Evolutionary conservation across 2,888 invertebrate genomes (phyloP), one percentile per base, ranked within the genome.

Genomic region (Galerucella calmariensis): DNA sequence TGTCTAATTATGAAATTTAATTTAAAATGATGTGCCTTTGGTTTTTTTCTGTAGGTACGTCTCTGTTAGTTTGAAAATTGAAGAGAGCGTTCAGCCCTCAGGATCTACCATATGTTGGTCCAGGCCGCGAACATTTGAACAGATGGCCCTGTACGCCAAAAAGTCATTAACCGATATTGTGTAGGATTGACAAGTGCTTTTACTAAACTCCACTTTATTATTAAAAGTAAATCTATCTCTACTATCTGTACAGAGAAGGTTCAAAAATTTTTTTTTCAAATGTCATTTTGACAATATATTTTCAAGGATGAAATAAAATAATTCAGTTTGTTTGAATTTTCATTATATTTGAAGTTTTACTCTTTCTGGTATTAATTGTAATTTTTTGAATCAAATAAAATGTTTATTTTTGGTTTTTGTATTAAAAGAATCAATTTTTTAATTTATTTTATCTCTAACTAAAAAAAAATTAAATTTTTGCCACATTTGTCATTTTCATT

Each of bases 91-190:
- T 35, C 46, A 51, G 65, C 72, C 76, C 76, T 63, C 72, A 48
- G 68, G 58, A 59, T 67, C 69, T 75, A 86, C 88, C 87, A 88
- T 88, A 88, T 88, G 87, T 87, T 87, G 85, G 83, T 82, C 82
- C 82, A 78, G 85, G 86, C 86, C 86, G 86, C 86, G 84, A 85
- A 86, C 86, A 86, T 86, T 84, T 83, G 87, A 87, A 87, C 88
- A 88, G 88, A 88, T 88, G 88, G 87, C 85, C 84, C 81, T 84
- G 81, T 85, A 87, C 87, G 87, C 86, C 86, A 85, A 87, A 87
- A 88, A 88, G 88, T 88, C 88, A 88, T 88, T 88, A 88, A 85
- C 82, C 83, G 83, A 86, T 84, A 87, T 87, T 87, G 87, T 87
- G 81, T 82, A 79, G 82, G 82, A 83, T 83, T 81, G 85, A 85